Evolutionary conservation across 2,113 vertebrate species (phyloP), one percentile per base, ranked within the genome.

Genomic region (Chaetodon trifascialis): DNA sequence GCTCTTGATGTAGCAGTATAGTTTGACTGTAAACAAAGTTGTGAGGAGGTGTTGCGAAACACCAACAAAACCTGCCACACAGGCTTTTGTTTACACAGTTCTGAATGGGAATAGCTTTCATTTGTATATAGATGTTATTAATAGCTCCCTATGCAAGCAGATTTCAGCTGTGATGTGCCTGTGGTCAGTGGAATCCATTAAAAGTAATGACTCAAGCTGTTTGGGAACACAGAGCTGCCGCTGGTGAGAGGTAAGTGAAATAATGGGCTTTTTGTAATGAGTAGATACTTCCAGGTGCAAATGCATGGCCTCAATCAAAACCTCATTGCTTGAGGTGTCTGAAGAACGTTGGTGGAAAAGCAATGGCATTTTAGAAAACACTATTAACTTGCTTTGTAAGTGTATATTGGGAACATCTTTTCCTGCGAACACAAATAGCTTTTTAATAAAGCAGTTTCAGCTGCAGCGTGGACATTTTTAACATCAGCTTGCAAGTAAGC

Each of bases 1-100:
- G 56, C 54, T 63, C 55, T 76, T 47, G 7, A 40, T 88, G 80
- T 77, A 17, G 49, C 85, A 74, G 38, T 62, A 73, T 64, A 9
- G 12, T 58, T 60, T 38, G 12, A 81, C 70, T 62, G 62, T 77
- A 75, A 91, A 79, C 51, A 85, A 25, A 60, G 49, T 46, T 68
- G 46, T 78, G 70, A 49, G 19, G 25, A 7, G 15, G 6, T 36
- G 36, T 80, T 84, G 69, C 36, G 52, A 82, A 86, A 82, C 51
- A 67, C 60, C 23, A 15, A 59, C 60, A 73, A 36, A 76, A 80
- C 68, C 80, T 86, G 44, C 65, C 60, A n/a, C 55, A 42, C 36
- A 5, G 64, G 74, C 74, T 70, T 80, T 55, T 69, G 51, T 54
- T 66, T 15, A 44, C 14, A 54, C 2, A 19, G 38, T 46, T 7